phyloP scores from a whole-genome alignment of 2,888 invertebrate species.

The Leucoma salicis region DNA sequence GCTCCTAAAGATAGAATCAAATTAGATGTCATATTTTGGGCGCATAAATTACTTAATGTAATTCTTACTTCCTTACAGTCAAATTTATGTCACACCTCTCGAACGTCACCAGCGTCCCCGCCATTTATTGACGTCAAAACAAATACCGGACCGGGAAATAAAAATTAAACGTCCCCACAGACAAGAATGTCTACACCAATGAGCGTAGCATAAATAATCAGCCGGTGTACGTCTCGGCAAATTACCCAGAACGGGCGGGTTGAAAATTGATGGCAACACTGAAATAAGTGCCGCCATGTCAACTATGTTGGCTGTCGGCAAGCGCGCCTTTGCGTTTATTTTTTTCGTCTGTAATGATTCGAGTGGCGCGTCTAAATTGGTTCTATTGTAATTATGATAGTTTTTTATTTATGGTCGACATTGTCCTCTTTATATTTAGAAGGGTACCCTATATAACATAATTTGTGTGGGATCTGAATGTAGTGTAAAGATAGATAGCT shows the following conservation, averaged over 20 bases:
- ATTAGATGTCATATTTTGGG: no score
- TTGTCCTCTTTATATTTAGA: constrained; percentile 11
- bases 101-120: constrained; percentile 27
- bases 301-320: constrained; percentile 52
- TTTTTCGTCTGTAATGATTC: constrained; percentile 35
- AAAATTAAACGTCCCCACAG: constrained; percentile 49
- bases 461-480: neutral
- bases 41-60: no score
- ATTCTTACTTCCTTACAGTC: constrained; percentile 6
- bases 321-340: constrained; percentile 39
- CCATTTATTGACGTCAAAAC: constrained; percentile 51
- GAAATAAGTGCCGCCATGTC: constrained; percentile 60
- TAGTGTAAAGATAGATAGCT: no score
- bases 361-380: constrained; percentile 47
- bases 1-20: no score
- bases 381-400: constrained; percentile 43
- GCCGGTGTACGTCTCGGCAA: constrained; percentile 65
- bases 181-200: constrained; percentile 56
- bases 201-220: constrained; percentile 70
- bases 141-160: constrained; percentile 38
- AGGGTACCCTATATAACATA: neutral
- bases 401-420: constrained; percentile 12
- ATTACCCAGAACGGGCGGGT: constrained; percentile 71
- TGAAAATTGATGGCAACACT: constrained; percentile 55
- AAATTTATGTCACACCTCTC: constrained; percentile 37